Conservation (phyloP, 2,113 vertebrate species). For the Apeltes quadracus region DNA sequence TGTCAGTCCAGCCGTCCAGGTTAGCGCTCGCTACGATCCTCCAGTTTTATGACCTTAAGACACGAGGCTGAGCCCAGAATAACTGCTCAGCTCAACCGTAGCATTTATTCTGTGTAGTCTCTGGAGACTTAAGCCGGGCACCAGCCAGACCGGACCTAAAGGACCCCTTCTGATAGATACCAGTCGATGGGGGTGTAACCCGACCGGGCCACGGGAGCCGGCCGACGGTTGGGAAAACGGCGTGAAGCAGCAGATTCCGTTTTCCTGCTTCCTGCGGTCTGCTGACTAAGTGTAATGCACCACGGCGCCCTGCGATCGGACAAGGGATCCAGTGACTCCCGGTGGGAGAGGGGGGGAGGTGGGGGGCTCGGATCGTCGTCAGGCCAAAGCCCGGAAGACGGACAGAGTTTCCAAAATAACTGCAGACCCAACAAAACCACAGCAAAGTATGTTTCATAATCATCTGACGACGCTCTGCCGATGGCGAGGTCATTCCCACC, state of each 20-base stretch:
- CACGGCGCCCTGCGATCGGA: conserved; percentile 55
- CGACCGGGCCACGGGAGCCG: conserved; percentile 51
- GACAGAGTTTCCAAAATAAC: conserved; percentile 30
- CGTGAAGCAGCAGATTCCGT: conserved; percentile 68
- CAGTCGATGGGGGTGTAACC: conserved; percentile 51
- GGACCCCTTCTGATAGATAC: conserved; percentile 44
- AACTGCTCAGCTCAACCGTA: not conserved
- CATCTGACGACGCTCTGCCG: not conserved
- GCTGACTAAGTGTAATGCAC: conserved; percentile 74
- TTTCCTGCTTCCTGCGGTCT: conserved; percentile 72
- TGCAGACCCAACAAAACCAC: conserved; percentile 2
- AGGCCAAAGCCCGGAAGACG: conserved; percentile 19
- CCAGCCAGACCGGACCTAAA: conserved; percentile 9
- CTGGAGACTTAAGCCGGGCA: not conserved
- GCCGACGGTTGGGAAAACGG: conserved; percentile 45
- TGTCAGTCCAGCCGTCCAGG: not conserved
- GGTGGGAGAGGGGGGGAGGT: not conserved
- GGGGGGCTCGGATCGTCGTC: conserved; percentile 5
- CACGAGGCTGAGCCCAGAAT: not conserved
- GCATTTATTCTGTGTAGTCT: conserved; percentile 5
- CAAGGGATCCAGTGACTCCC: conserved; percentile 66
- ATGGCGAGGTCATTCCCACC: not conserved
- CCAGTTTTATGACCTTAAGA: conserved; percentile 16
- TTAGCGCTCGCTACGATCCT: not conserved
- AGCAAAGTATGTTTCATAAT: too few relatives aligned